phyloP scores from a whole-genome alignment of 2,113 vertebrate species.

The Anhinga rufa region DNA sequence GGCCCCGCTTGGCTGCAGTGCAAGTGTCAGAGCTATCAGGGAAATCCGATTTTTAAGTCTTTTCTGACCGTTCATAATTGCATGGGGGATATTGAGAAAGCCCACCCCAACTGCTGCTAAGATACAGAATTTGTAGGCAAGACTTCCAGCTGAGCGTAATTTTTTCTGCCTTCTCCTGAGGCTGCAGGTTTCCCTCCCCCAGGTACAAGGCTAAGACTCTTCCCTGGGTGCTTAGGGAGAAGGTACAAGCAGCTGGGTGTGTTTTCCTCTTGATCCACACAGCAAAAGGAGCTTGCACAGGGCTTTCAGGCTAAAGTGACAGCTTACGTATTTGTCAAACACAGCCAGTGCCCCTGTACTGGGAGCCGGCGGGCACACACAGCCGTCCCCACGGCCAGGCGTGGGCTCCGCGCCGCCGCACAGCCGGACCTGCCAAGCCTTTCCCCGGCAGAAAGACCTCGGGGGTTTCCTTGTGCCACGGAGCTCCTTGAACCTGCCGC shows the following conservation, averaged over 20 bases:
- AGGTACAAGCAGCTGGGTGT: not conserved
- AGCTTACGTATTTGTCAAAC: not conserved
- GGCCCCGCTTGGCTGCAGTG: not conserved
- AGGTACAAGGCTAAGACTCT: not conserved
- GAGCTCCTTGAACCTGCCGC: not conserved
- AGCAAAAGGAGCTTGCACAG: not conserved
- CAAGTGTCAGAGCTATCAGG: not conserved
- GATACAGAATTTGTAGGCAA: not conserved
- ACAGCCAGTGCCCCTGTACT: not conserved
- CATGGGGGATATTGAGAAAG: not conserved
- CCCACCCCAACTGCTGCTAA: not conserved
- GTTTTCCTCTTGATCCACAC: not conserved
- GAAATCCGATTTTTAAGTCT: not conserved
- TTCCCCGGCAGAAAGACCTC: not conserved
- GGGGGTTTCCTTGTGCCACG: accelerated
- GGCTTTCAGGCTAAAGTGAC: not conserved
- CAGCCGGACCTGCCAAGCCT: not conserved
- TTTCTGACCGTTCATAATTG: not conserved
- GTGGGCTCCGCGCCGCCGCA: accelerated
- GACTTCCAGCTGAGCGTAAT: not conserved
- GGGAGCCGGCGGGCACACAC: not conserved
- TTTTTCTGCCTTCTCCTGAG: not conserved
- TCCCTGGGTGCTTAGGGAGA: not conserved
- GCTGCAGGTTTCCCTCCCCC: not conserved
- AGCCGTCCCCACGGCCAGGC: not conserved